phyloP scores from a whole-genome alignment of 2,888 invertebrate species.

The Mystacides longicornis region DNA sequence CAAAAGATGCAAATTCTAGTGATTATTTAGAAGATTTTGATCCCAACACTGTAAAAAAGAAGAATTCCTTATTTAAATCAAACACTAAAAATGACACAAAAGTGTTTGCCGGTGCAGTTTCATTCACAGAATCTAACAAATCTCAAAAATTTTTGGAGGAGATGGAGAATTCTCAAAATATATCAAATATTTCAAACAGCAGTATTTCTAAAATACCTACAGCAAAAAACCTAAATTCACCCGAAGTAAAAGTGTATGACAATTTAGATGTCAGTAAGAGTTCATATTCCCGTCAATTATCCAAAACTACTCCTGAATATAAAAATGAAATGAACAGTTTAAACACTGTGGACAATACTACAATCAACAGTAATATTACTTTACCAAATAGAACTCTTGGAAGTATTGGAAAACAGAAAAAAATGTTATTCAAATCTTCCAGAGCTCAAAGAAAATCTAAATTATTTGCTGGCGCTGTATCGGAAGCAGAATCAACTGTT shows the following conservation, averaged over 20 bases:
- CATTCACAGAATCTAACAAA: not conserved
- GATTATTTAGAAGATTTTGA: not conserved
- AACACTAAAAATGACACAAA: not conserved
- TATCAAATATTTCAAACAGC: not conserved
- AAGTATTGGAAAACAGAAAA: not conserved
- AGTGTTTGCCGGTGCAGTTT: not conserved
- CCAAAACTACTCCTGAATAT: too few relatives aligned
- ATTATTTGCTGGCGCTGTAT: not conserved
- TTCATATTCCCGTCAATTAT: too few relatives aligned
- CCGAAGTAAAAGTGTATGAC: too few relatives aligned
- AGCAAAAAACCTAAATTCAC: too few relatives aligned
- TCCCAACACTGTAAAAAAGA: not conserved
- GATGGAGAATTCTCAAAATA: not conserved
- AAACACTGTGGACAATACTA: too few relatives aligned
- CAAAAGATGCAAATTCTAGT: not conserved
- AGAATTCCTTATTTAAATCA: not conserved
- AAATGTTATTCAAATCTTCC: not conserved
- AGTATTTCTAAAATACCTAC: too few relatives aligned
- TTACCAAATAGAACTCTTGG: not conserved
- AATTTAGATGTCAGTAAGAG: too few relatives aligned
- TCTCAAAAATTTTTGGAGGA: not conserved
- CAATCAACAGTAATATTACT: not conserved
- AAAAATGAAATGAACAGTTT: too few relatives aligned
- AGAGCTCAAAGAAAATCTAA: not conserved
- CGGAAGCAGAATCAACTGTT: not conserved